Evolutionary conservation across 2,113 vertebrate species (phyloP).

Genomic region (Neopipo cinnamomea): DNA sequence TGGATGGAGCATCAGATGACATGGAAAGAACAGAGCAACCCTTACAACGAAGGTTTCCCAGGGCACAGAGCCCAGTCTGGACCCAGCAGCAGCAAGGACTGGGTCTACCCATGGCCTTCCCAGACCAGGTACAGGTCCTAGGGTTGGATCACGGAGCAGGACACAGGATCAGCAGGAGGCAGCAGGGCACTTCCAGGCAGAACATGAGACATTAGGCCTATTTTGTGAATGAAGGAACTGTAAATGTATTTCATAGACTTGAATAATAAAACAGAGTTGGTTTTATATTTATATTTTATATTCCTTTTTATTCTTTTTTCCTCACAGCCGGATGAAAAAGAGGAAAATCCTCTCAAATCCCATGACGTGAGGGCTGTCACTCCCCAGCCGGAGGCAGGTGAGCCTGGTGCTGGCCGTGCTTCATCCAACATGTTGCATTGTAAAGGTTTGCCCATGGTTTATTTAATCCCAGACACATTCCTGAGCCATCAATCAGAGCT

Average conservation of each 20-base stretch:
- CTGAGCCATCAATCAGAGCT: conserved; percentile 53
- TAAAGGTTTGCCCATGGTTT: background rate
- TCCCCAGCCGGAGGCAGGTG: conserved; percentile 29
- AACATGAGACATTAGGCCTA: background rate
- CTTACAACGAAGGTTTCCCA: background rate
- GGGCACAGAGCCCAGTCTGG: background rate
- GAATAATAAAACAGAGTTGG: background rate
- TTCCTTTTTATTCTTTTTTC: background rate
- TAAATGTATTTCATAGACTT: background rate
- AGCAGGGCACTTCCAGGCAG: background rate
- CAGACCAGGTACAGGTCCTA: background rate
- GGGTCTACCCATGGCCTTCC: rapidly evolving
- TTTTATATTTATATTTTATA: no score
- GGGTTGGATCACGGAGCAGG: rapidly evolving
- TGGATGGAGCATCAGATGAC: background rate
- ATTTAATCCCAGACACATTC: conserved; percentile 55
- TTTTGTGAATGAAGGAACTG: background rate
- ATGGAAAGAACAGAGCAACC: background rate
- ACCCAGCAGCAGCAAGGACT: background rate
- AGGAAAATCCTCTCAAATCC: background rate
- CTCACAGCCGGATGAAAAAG: background rate
- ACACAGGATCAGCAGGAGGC: background rate
- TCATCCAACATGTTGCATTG: background rate
- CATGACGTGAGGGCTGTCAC: background rate
- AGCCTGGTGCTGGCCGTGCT: background rate